Evolutionary conservation across 2,113 vertebrate genomes (phyloP).

Genomic region (Piaya cayana): DNA sequence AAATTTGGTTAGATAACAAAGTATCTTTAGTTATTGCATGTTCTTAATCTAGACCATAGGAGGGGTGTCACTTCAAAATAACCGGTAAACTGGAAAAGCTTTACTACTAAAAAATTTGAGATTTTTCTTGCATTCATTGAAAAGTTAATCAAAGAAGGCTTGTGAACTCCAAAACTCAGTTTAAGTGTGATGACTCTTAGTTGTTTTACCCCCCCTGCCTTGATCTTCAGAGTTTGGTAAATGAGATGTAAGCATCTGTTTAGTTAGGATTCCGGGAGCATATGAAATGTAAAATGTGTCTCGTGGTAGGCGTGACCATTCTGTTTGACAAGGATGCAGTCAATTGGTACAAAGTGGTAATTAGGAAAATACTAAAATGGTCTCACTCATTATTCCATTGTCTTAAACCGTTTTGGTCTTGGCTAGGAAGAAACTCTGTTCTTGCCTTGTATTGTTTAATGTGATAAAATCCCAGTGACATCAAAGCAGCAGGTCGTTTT

Average conservation of each 20-base stretch:
- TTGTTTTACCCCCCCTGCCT: not conserved
- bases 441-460: not conserved
- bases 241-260: not conserved
- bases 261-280: not conserved
- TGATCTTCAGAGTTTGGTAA: not conserved
- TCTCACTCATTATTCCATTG: not conserved
- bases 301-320: not conserved
- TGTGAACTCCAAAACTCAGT: not conserved
- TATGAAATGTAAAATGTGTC: not conserved
- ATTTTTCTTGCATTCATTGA: not conserved
- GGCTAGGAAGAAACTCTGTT: not conserved
- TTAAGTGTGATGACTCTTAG: not conserved
- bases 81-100: not conserved
- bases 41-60: not conserved
- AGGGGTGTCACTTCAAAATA: not conserved
- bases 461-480: not conserved
- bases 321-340: not conserved
- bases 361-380: not conserved
- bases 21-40: not conserved
- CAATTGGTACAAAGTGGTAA: not conserved
- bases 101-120: not conserved
- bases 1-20: not conserved
- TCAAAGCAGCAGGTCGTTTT: not conserved
- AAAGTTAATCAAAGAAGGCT: not conserved
- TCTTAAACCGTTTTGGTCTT: not conserved